Conservation (phyloP, 2,797 vertebrate species). For the Acropternis orthonyx region DNA sequence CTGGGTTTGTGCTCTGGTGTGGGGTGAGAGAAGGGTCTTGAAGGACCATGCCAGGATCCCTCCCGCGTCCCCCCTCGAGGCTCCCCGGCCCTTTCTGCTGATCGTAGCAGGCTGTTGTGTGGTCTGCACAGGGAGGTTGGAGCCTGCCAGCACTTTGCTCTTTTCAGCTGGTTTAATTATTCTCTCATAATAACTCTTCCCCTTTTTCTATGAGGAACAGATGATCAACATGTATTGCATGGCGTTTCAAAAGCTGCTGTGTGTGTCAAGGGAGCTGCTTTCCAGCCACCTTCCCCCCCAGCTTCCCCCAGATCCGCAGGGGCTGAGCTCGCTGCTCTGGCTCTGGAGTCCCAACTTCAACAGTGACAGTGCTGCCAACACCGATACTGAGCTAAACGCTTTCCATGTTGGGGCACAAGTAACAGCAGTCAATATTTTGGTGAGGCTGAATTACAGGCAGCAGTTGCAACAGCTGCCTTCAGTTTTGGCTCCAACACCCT, state of each 20-base stretch:
- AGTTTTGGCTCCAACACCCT: slow-evolving; percentile 56
- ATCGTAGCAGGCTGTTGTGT: slow-evolving; percentile 62
- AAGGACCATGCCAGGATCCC: not conserved
- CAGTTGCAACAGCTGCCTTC: slow-evolving; percentile 70
- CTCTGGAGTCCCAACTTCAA: slow-evolving; percentile 27
- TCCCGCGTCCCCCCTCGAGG: not conserved
- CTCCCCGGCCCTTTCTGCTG: slow-evolving; percentile 45
- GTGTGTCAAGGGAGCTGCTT: not conserved
- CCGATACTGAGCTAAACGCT: slow-evolving; percentile 57
- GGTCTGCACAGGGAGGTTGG: slow-evolving; percentile 21
- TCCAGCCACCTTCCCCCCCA: slow-evolving; percentile 19
- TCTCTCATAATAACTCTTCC: slow-evolving; percentile 70
- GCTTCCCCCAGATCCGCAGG: not conserved
- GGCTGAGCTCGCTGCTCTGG: not conserved
- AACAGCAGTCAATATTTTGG: slow-evolving; percentile 72
- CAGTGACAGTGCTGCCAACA: slow-evolving; percentile 40
- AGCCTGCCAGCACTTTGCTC: slow-evolving; percentile 60
- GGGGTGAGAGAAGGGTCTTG: not conserved
- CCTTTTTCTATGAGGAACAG: slow-evolving; percentile 68
- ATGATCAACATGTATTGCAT: slow-evolving; percentile 14
- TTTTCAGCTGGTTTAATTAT: slow-evolving; percentile 70
- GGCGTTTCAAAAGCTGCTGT: not conserved
- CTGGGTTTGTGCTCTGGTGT: not conserved
- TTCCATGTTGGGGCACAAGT: slow-evolving; percentile 60
- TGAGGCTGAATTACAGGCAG: slow-evolving; percentile 55